Conservation (phyloP, 2,888 invertebrate genomes). For the Sinodicranocentrus sp. region DNA sequence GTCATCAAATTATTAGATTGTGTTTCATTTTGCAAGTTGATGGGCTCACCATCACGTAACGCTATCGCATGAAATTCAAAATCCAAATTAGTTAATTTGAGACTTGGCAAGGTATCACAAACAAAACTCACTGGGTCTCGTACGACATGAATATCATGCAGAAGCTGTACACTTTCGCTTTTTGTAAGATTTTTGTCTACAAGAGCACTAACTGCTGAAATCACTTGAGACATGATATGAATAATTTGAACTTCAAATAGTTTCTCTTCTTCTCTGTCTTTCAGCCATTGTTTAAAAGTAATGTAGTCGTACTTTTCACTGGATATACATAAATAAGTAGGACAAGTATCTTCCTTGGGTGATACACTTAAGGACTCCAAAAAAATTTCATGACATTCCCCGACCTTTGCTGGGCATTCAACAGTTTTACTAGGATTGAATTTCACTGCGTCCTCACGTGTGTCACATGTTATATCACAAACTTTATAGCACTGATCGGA, state of each 20-base stretch:
- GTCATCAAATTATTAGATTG: no score
- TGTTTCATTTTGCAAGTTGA: no score
- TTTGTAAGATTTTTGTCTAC: constrained; percentile 11
- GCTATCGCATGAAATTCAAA: no score
- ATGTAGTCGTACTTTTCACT: background rate
- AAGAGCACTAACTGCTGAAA: background rate
- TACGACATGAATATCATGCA: constrained; percentile 17
- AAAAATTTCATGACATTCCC: no score
- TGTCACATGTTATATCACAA: background rate
- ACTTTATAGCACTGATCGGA: constrained; percentile 7
- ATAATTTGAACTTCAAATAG: constrained; percentile 20
- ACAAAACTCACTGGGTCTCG: background rate
- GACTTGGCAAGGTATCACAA: background rate
- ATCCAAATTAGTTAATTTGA: constrained; percentile 22
- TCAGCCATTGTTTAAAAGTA: constrained; percentile 14
- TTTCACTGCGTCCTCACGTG: background rate
- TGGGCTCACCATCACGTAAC: no score
- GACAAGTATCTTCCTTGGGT: no score
- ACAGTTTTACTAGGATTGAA: no score
- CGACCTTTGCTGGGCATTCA: no score
- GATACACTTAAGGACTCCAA: no score
- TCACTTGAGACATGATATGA: background rate
- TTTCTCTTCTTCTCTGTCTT: background rate
- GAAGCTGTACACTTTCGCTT: background rate
- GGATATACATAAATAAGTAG: constrained; percentile 9